Base-by-base conservation (phyloP, 2,113 vertebrate genomes). In the Barbus barbus region DNA sequence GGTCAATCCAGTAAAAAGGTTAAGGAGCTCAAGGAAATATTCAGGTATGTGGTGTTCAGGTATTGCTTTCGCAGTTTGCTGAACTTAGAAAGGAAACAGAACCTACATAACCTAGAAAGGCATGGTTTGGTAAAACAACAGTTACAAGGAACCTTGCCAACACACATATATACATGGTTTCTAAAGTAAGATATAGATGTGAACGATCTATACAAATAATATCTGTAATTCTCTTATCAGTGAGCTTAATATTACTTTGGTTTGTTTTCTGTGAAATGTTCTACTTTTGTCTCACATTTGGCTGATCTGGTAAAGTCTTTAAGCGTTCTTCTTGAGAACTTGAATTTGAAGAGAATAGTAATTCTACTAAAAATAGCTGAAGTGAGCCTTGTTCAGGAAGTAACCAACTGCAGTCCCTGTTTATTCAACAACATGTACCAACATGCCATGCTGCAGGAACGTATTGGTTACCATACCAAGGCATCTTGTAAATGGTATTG, bases 21-120 rank as follows among this genome's bases (percentile, higher is more conserved):
- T n/a, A 97, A 96, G 84, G 97, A 98, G 8, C 92, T 99, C 9
- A 98, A 97, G 89, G 97, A 98, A 58, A 95, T 97, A 91, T 99
- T 99, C 93, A 96, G 97, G 98, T 99, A 92, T 82, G 94, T 90
- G 2, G 48, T 51, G 48, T 53, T 20, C 51, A 2, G 53, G 53
- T 56, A 56, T 14, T 22, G 2, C 33, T 36, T 38, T 12, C 2
- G 65, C 33, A 1, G 33, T 46, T 65, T 80, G n/a, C 18, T 38
- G 31, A 48, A 48, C 22, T 33, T 69, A 38, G 5, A 53, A 24
- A 78, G 53, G 28, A 22, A 58, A n/a, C 18, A 14, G 51, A 77
- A 36, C 33, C 5, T 22, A 58, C 18, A 58, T n/a, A 58, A 38
- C 31, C 8, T n/a, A 24, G 2, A n/a, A 8, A 72, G 44, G 9